A percentile compares a stretch with the other conserved stretches of the same genome.
Conservation (phyloP, 2,113 vertebrate genomes). For the Peromyscus maniculatus region DNA sequence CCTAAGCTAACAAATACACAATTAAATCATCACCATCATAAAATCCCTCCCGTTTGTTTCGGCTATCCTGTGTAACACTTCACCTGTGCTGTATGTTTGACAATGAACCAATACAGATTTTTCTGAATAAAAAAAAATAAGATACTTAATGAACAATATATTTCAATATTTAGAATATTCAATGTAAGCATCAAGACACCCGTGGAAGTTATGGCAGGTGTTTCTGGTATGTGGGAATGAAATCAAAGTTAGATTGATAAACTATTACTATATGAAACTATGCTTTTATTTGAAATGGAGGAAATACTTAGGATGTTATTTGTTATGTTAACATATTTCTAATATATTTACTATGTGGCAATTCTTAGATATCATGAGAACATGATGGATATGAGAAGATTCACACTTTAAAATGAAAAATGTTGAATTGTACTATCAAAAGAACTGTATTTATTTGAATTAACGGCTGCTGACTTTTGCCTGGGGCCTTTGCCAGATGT, state of each 20-base stretch:
- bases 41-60: slow-evolving; percentile 39
- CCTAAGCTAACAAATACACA: not conserved
- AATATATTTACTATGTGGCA: slow-evolving; percentile 14
- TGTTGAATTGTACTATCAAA: slow-evolving; percentile 66
- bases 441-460: slow-evolving; percentile 67
- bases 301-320: slow-evolving; percentile 48
- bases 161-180: slow-evolving; percentile 54
- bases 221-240: slow-evolving; percentile 46
- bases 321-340: slow-evolving; percentile 5
- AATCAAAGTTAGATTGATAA: slow-evolving; percentile 44
- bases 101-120: slow-evolving; percentile 24
- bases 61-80: not conserved
- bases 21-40: not conserved
- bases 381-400: slow-evolving; percentile 53
- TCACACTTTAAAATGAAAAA: slow-evolving; percentile 57
- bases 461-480: slow-evolving; percentile 62
- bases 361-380: slow-evolving; percentile 46
- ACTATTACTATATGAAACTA: slow-evolving; percentile 1
- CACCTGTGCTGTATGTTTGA: slow-evolving; percentile 17
- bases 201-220: slow-evolving; percentile 21
- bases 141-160: slow-evolving; percentile 39
- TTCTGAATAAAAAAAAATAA: slow-evolving; percentile 60
- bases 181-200: not conserved
- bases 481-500: slow-evolving; percentile 63
- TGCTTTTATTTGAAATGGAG: slow-evolving; percentile 36